Conservation (phyloP, 92 coral and sea anemone species). For the Meandrina meandrites region DNA sequence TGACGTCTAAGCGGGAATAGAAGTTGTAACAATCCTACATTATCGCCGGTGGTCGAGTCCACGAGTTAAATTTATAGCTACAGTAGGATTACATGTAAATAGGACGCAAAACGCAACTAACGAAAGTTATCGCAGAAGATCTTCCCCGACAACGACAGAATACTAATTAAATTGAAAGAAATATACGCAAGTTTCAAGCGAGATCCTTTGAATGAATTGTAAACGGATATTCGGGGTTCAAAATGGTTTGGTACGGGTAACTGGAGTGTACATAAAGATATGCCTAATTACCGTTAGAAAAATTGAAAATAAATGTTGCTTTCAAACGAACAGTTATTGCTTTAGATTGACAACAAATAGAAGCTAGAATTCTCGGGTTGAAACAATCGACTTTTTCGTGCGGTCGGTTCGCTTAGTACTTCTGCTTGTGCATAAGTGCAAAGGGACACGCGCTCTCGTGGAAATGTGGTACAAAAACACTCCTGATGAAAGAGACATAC, state of each 20-base stretch:
- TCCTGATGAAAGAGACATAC: constrained; percentile 33
- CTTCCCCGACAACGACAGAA: not conserved
- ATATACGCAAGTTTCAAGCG: not conserved
- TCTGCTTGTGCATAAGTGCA: not conserved
- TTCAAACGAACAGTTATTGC: not conserved
- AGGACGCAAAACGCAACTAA: not conserved
- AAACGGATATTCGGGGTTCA: not conserved
- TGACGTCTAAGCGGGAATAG: too few species aligned
- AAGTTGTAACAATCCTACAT: too few species aligned
- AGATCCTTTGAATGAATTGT: not conserved
- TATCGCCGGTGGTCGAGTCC: too few species aligned
- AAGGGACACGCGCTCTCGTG: not conserved
- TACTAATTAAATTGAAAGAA: not conserved
- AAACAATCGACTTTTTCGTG: not conserved
- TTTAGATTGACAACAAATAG: not conserved
- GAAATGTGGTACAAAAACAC: too few species aligned
- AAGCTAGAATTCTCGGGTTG: not conserved
- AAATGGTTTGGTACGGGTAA: not conserved
- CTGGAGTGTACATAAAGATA: not conserved
- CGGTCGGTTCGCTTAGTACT: not conserved
- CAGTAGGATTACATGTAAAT: not conserved
- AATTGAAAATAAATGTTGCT: not conserved
- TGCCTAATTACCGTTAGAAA: not conserved
- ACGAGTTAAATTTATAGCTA: not conserved
- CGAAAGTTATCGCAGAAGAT: not conserved